Percentiles rank a stretch among this genome's conserved stretches.
phyloP scores from a whole-genome alignment of 1,140 invertebrate genomes.

The Palaemon carinicauda region DNA sequence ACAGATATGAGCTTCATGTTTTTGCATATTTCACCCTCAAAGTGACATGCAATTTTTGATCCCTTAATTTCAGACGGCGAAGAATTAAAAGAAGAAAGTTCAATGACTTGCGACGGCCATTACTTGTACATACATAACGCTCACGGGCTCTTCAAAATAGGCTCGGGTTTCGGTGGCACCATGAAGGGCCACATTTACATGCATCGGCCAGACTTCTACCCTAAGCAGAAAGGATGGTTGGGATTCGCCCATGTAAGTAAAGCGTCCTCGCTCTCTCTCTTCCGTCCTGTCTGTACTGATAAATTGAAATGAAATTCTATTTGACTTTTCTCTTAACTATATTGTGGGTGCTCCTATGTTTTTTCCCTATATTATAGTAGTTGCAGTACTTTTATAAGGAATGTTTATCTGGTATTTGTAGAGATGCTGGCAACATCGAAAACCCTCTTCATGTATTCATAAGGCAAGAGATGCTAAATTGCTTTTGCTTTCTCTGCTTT shows the following conservation, averaged over 20 bases:
- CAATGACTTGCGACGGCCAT: constrained; percentile 85
- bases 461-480: neutral
- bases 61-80: constrained; percentile 60
- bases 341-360: no score
- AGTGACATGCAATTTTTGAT: neutral
- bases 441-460: neutral
- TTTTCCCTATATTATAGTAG: neutral
- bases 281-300: neutral
- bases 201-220: constrained; percentile 82
- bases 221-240: constrained; percentile 78
- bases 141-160: constrained; percentile 86
- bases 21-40: no score
- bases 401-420: no score
- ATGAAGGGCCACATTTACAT: constrained; percentile 86
- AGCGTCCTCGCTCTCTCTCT: constrained; percentile 17
- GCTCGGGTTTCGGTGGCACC: constrained; percentile 90
- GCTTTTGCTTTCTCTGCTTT: no score
- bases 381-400: no score
- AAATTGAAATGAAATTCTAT: no score
- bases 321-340: neutral
- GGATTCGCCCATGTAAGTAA: constrained; percentile 81
- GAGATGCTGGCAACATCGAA: neutral
- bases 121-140: constrained; percentile 85
- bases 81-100: constrained; percentile 63
- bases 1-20: no score